phyloP scores from a whole-genome alignment of 2,113 vertebrate species.

The Clupea harengus region DNA sequence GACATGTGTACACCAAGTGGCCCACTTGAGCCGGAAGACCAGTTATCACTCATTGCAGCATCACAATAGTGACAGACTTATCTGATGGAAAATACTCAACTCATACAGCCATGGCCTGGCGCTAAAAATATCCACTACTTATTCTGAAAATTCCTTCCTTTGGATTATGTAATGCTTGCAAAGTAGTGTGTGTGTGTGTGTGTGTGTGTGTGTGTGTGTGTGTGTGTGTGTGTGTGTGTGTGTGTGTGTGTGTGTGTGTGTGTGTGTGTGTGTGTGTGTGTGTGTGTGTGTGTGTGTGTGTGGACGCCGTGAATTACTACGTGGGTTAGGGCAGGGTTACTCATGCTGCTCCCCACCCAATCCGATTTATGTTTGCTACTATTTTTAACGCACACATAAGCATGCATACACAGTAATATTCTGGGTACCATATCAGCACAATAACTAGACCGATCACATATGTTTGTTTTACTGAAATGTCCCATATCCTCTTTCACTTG shows the following conservation, averaged over 20 bases:
- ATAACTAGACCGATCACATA: background rate
- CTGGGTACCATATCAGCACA: background rate
- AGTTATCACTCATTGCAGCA: background rate
- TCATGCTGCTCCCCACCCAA: background rate
- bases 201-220: background rate
- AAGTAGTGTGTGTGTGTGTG: background rate
- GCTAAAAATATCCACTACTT: conserved; percentile 11
- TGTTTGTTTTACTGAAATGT: background rate
- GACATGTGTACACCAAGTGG: background rate
- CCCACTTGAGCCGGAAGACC: background rate
- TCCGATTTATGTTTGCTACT: background rate
- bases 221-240: background rate
- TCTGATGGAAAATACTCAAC: conserved; percentile 4
- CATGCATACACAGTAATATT: background rate
- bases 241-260: background rate
- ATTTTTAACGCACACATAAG: background rate
- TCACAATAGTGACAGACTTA: background rate
- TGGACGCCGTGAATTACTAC: background rate
- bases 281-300: background rate
- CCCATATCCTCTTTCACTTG: background rate
- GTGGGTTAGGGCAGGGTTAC: conserved; percentile 9
- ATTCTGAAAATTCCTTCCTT: conserved; percentile 13
- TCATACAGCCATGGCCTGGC: background rate
- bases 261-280: background rate
- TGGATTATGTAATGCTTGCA: background rate